These are phyloP conservation scores for Cephus cinctus DNA, from an alignment of 1,140 invertebrate genomes.

Conservation along the genomic window DNA sequence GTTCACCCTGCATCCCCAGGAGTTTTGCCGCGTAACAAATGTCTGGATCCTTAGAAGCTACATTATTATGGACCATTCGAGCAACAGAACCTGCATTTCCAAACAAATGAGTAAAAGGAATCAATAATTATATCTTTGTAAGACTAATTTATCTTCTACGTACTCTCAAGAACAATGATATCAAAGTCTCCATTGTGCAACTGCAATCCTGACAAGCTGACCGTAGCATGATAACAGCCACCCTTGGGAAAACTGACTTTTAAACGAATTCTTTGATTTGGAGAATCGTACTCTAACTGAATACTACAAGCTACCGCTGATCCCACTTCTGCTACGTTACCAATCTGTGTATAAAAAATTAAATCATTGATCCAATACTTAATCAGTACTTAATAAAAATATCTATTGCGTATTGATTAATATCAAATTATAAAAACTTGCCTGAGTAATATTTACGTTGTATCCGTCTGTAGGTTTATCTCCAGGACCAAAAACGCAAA, in stretches of 20 bases:
- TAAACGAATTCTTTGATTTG: slow-evolving; percentile 64
- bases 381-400: slow-evolving; percentile 4
- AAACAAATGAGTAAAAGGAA: no score
- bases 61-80: slow-evolving; percentile 82
- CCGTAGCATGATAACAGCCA: slow-evolving; percentile 80
- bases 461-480: slow-evolving; percentile 67
- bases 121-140: no score
- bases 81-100: slow-evolving; percentile 77
- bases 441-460: slow-evolving; percentile 51
- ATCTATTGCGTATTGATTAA: neutral
- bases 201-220: slow-evolving; percentile 74
- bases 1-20: slow-evolving; percentile 69
- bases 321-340: slow-evolving; percentile 47
- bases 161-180: slow-evolving; percentile 86
- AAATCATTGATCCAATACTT: no score
- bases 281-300: slow-evolving; percentile 65
- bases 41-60: slow-evolving; percentile 79
- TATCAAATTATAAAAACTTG: no score
- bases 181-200: slow-evolving; percentile 91
- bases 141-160: slow-evolving; percentile 39
- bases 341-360: slow-evolving; percentile 48
- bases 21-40: slow-evolving; percentile 85
- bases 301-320: slow-evolving; percentile 60
- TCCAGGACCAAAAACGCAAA: slow-evolving; percentile 66
- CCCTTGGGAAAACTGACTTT: slow-evolving; percentile 68